These are phyloP conservation scores for Narcine bancroftii DNA, from an alignment of 2,113 vertebrate genomes.

Conservation along the genomic window DNA sequence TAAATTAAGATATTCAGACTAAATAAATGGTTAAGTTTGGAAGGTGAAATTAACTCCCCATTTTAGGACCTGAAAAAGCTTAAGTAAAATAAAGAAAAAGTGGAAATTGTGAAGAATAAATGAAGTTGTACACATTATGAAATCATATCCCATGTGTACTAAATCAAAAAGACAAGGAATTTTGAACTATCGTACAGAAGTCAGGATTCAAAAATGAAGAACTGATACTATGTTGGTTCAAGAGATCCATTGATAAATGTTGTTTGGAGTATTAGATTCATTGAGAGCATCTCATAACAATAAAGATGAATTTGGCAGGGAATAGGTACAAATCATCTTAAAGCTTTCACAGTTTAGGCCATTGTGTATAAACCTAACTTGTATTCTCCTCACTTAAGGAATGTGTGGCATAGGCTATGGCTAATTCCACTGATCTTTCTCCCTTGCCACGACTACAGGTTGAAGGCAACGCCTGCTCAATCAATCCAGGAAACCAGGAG, in stretches of 20 bases:
- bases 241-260: neutral
- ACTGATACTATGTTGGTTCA: neutral
- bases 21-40: neutral
- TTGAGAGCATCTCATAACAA: neutral
- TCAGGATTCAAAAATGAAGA: neutral
- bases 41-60: neutral
- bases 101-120: neutral
- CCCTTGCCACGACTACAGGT: no score
- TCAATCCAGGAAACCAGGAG: no score
- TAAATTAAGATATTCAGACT: neutral
- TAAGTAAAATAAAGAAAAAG: neutral
- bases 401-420: neutral
- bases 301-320: neutral
- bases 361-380: neutral
- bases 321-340: neutral
- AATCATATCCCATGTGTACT: neutral
- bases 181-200: neutral
- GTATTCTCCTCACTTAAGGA: neutral
- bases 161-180: neutral
- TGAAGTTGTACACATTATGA: neutral
- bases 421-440: neutral
- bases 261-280: neutral
- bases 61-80: neutral
- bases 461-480: no score
- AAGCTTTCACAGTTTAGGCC: neutral